A percentile compares a stretch with the other conserved stretches of the same genome.
These are phyloP conservation scores for Geotrupes spiniger DNA, from an alignment of 2,888 invertebrate genomes.

Conservation along the genomic window DNA sequence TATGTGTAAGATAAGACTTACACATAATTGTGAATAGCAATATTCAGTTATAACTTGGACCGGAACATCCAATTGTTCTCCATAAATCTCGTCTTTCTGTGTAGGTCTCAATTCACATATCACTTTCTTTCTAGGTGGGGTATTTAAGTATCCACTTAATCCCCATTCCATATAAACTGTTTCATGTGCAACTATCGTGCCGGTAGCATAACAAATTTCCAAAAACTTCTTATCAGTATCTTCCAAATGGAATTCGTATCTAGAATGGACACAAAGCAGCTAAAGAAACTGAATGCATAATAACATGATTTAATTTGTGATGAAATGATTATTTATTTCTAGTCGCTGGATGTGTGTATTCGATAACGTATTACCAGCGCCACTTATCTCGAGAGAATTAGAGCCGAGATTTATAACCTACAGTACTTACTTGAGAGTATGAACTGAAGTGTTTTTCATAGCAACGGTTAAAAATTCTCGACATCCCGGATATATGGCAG, in stretches of 20 bases:
- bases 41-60: constrained; percentile 23
- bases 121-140: constrained; percentile 10
- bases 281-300: too few relatives aligned
- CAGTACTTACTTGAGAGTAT: constrained; percentile 42
- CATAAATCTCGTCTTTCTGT: constrained; percentile 12
- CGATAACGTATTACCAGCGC: too few relatives aligned
- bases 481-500: constrained; percentile 44
- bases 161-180: constrained; percentile 16
- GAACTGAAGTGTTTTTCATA: constrained; percentile 47
- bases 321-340: too few relatives aligned
- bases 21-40: constrained; percentile 28
- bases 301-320: too few relatives aligned
- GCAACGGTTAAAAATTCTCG: constrained; percentile 36
- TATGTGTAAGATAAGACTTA: constrained; percentile 16
- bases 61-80: constrained; percentile 14
- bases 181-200: constrained; percentile 14
- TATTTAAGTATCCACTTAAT: constrained; percentile 17
- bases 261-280: constrained; percentile 15
- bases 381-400: too few relatives aligned
- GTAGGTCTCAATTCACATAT: constrained; percentile 19
- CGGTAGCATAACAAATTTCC: constrained; percentile 10
- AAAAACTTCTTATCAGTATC: background rate
- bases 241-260: constrained; percentile 25
- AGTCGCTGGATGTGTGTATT: too few relatives aligned
- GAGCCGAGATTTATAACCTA: constrained; percentile 1